Base-by-base conservation (phyloP, 2,113 vertebrate genomes). In the Lucifuga dentata region DNA sequence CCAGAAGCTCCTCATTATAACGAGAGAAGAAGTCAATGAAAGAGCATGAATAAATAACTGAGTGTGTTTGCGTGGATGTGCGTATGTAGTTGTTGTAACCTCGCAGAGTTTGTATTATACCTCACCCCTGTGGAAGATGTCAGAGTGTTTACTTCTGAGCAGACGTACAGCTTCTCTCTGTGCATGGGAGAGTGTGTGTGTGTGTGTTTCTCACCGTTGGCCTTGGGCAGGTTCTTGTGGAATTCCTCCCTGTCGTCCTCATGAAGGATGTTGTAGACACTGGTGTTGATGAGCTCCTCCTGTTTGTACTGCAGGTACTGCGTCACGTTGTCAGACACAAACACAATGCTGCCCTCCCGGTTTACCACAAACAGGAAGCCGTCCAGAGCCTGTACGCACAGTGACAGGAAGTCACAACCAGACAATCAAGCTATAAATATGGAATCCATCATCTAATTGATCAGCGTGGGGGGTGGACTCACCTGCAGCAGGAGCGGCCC, bases 341-440 rank as follows among this genome's bases (percentile, higher is more conserved):
- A 98, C 26, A 98, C 96, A 81, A 98, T 95, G 89, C 93, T 98
- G 69, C 96, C 96, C 76, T 98, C 96, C 65, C 96, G 94, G 91
- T 97, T 98, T 86, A 98, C 96, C 84, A 98, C 96, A 68, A 98
- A 98, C 61, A 98, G 91, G 88, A 98, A 98, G 75, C 96, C 96
- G 0, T 98, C 96, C 90, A 98, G 80, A 39, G 96, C 96, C 96
- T 98, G 86, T 62, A 11, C 52, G 55, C 12, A 56, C 44, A 49
- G 19, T 3, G 16, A 21, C 33, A 71, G 39, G 43, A 52, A 49
- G 79, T 75, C 67, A 81, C 19, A 24, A 43, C 29, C 11, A 0
- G 21, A 29, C 36, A 32, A 26, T 0, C 3, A 11, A 21, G 12
- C 24, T 17, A 56, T 39, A 11, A 12, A 39, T 38, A 21, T 11